Percentiles rank a stretch among this genome's conserved stretches.
These are phyloP conservation scores for Chloromyia formosa DNA, from an alignment of 2,888 invertebrate genomes.

Conservation along the genomic window DNA sequence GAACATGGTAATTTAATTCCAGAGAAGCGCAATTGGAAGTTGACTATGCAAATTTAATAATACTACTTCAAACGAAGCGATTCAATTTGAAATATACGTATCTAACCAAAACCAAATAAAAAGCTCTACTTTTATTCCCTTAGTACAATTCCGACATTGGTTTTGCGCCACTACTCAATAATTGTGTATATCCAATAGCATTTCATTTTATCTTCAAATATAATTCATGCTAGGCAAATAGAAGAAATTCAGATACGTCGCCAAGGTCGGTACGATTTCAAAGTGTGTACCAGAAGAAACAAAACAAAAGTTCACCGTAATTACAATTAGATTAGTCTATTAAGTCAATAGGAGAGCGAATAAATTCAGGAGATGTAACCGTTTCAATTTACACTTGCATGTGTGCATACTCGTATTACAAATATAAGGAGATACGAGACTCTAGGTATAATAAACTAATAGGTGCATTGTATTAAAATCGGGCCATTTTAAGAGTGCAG, in stretches of 20 bases:
- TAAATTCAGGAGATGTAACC: slow-evolving; percentile 1
- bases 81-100: no score
- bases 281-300: neutral
- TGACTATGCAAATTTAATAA: no score
- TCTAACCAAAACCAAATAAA: no score
- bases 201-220: slow-evolving; percentile 5
- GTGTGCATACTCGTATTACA: neutral
- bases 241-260: slow-evolving; percentile 12
- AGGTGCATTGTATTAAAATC: slow-evolving; percentile 1
- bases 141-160: no score
- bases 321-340: slow-evolving; percentile 35
- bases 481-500: neutral
- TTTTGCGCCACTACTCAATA: no score
- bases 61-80: no score
- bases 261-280: slow-evolving; percentile 1
- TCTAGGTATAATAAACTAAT: neutral
- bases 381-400: neutral
- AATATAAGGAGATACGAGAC: neutral
- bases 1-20: no score
- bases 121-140: no score
- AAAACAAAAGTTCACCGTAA: slow-evolving; percentile 10
- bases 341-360: neutral
- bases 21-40: no score
- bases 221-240: slow-evolving; percentile 29
- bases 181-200: slow-evolving; percentile 14